Base-by-base conservation (phyloP, 1,140 invertebrate species). In the Phortica variegata region DNA sequence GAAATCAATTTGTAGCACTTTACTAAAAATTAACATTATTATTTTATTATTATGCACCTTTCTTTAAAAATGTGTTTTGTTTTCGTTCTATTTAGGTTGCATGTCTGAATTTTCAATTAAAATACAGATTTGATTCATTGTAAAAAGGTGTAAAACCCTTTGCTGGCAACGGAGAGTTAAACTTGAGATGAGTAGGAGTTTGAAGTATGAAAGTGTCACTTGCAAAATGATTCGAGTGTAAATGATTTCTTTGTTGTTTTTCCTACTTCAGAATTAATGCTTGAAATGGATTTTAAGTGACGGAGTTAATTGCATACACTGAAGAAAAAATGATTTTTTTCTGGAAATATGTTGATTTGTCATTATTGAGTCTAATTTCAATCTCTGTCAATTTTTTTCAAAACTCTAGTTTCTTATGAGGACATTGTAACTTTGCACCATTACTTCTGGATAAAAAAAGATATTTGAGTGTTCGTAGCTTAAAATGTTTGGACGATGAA, bases 1-100 rank as follows among this genome's bases (percentile, higher is more conserved):
- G 31, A 58, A 68, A 60, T 68, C 63, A 68, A 68, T 68, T 68
- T 68, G 63, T 68, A 68, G 57, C 54, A 68, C 60, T 63, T 68
- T 60, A 47, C 60, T 42, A 13, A 37, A 62, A 63, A 68, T 68
- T 68, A 63, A 62, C 54, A 52, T 58, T 62, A 62, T 55, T 65
- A 52, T 65, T 65, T 52, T 47, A 44, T 54, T 46, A 39, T 47
- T 37, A 61, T 54, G 23, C 9, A 23, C 49, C 51, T 49, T 40
- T 26, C 34, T 42, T 59, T 47, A 39, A 51, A 49, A 54, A 37
- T 52, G 52, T 34, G 6, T 29, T 29, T 29, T 56, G 37, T 46
- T 58, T 45, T 23, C 31, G 18, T n/a, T 40, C 59, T 61, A n/a
- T 57, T 51, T 40, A 54, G 50, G 54, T 40, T 20, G 10, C 57